Conservation (phyloP, 2,113 vertebrate genomes). For the Chamaea fasciata region DNA sequence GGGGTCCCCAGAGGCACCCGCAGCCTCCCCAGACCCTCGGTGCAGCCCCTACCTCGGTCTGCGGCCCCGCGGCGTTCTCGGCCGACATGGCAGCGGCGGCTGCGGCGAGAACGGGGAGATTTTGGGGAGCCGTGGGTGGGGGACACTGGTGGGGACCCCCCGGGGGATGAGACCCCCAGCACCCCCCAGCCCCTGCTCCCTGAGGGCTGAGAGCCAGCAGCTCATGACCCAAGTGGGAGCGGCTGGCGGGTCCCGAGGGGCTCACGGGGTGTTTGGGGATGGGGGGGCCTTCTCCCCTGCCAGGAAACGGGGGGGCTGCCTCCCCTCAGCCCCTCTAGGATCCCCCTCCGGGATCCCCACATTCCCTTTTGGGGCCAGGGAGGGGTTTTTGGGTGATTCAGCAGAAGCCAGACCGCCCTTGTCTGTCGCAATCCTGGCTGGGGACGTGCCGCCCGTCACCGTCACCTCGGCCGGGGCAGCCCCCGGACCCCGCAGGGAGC, state of each 20-base stretch:
- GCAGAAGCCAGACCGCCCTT: accelerated
- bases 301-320: accelerated
- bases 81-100: background rate
- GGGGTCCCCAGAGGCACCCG: background rate
- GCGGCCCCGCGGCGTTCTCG: background rate
- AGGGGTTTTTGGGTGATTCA: background rate
- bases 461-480: background rate
- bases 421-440: background rate
- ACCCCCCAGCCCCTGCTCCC: accelerated
- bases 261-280: background rate
- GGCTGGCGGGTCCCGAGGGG: background rate
- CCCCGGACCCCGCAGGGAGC: background rate
- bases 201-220: background rate
- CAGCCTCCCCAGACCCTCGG: accelerated
- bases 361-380: background rate
- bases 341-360: background rate
- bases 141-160: background rate
- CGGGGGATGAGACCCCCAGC: background rate
- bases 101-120: background rate
- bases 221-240: accelerated
- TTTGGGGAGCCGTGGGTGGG: background rate
- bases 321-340: background rate
- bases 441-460: background rate
- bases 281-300: background rate
- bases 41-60: background rate